Base-by-base conservation (phyloP, 2,888 invertebrate genomes). In the Ormyrus rosae region DNA sequence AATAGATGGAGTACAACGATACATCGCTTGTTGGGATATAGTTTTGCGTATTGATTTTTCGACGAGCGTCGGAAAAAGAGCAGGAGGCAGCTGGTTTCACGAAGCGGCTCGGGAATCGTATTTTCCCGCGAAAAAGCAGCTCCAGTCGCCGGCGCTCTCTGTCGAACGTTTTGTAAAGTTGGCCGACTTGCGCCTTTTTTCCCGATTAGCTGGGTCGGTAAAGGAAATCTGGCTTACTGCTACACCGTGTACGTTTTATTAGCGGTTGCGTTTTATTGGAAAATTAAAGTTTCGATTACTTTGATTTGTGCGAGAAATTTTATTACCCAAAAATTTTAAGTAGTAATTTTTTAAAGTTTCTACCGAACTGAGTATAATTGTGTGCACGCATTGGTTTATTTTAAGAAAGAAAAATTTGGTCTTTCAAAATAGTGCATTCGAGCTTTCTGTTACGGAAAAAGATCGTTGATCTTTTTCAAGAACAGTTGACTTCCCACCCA, bases 91-190 rank as follows among this genome's bases (percentile, higher is more conserved):
- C 34, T 34, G 34, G 3, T 4, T 34, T 4, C 34, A 3, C 34
- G 34, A 34, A 4, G 34, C 34, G 34, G 34, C 34, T 34, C 34
- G 34, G 34, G 19, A 50, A 56, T 79, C 13, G 56, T 69, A 70
- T 2, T 65, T 64, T 70, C 65, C 69, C 78, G 70, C 69, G 8
- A n/a, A 56, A 45, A 70, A 11, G 13, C 10, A 4, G 46, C 5
- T 50, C 64, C 45, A 74, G 69, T 11, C 6, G 60, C 55, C 53
- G 67, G 78, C 73, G 78, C 72, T n/a, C 69, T 74, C 81, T 81
- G 46, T 10, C 51, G 78, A 51, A 10, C 13, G n/a, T 53, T 67
- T 46, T 10, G 13, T n/a, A 46, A 69, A 69, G 64, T 69, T 10
- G 19, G 55, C 69, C 19, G 34, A 4, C 34, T 34, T 19, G 63